Evolutionary conservation across 2,888 invertebrate genomes (phyloP).

Genomic region (Drepanosiphum platanoidis): DNA sequence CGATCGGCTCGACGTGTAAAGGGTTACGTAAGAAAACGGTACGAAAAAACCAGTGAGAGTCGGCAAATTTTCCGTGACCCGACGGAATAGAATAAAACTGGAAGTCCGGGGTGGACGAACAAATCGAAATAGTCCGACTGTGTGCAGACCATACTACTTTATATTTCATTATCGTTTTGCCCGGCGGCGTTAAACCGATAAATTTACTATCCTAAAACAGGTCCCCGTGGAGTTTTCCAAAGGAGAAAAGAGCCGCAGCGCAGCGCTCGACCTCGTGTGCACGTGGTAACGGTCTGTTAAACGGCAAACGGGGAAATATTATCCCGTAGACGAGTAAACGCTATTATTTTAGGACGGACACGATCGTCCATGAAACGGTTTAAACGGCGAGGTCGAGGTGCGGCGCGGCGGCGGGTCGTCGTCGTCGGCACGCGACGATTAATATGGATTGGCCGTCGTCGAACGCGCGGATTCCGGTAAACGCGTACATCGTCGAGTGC

Average conservation of each 20-base stretch:
- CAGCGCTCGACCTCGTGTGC: neutral
- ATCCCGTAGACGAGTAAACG: too few relatives aligned
- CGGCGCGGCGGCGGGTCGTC: neutral
- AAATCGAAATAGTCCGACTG: too few relatives aligned
- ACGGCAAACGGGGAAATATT: conserved; percentile 11
- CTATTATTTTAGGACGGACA: too few relatives aligned
- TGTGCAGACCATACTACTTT: too few relatives aligned
- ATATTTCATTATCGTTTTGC: too few relatives aligned
- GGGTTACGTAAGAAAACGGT: too few relatives aligned
- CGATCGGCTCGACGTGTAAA: too few relatives aligned
- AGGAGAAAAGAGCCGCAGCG: neutral
- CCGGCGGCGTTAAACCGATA: conserved; percentile 1
- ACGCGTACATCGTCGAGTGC: too few relatives aligned
- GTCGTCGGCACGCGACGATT: neutral
- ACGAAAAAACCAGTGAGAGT: too few relatives aligned
- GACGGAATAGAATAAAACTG: too few relatives aligned
- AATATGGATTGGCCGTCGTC: neutral
- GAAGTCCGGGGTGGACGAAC: too few relatives aligned
- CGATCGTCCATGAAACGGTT: conserved; percentile 21
- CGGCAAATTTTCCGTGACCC: neutral
- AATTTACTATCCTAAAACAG: conserved; percentile 11
- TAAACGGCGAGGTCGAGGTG: neutral
- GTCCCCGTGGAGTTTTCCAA: neutral
- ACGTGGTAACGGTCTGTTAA: conserved; percentile 23
- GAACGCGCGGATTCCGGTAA: too few relatives aligned